These are phyloP conservation scores for Mormyrus proboscirostris DNA, from an alignment of 2,797 vertebrate species.

Conservation along the genomic window DNA sequence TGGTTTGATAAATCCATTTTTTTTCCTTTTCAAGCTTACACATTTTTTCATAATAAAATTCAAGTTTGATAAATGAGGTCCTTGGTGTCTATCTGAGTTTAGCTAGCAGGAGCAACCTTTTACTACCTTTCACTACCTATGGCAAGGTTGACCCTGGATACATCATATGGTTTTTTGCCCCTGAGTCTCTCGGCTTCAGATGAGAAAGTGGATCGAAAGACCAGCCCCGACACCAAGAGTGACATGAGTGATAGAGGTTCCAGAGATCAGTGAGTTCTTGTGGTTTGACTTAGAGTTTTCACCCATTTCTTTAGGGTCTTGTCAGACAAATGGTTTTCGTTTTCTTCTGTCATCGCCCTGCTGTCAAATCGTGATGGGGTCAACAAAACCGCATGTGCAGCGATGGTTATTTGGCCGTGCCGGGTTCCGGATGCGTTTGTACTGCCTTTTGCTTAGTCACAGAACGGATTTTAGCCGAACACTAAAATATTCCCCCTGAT, in stretches of 20 bases:
- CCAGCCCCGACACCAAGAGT: background rate
- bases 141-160: background rate
- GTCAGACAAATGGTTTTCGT: background rate
- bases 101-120: background rate
- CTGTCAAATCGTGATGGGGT: background rate
- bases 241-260: background rate
- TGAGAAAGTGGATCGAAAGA: background rate
- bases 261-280: background rate
- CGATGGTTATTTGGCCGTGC: background rate
- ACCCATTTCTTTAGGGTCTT: background rate
- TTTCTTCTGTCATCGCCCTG: background rate
- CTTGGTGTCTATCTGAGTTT: background rate
- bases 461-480: constrained; percentile 13
- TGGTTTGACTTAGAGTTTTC: background rate
- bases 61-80: background rate
- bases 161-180: background rate
- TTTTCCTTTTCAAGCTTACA: background rate
- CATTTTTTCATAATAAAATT: background rate
- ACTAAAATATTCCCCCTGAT: constrained; percentile 28
- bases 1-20: background rate
- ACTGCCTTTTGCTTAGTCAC: background rate
- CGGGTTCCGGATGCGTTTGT: background rate
- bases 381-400: background rate
- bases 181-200: background rate
- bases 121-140: too few relatives aligned